Base-by-base conservation (phyloP, 2,113 vertebrate species). In the Pollachius pollachius region DNA sequence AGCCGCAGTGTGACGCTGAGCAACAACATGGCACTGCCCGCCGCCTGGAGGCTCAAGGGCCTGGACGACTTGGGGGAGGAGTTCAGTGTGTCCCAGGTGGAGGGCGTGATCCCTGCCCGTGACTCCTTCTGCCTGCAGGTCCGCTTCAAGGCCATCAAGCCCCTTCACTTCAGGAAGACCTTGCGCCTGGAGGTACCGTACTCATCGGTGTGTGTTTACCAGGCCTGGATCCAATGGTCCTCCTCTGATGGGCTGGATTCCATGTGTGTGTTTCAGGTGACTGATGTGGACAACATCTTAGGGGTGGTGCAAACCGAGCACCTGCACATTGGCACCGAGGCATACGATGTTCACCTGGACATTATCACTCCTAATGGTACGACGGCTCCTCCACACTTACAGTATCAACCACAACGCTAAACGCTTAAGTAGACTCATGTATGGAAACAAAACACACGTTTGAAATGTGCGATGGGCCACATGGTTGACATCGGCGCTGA, bases 331-430 rank as follows among this genome's bases (percentile, higher is more conserved):
- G 52, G 87, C 17, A 95, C 94, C 0, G 96, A 99, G 61, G 92
- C 93, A 1, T 97, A 94, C 2, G 95, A 97, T 19, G 76, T 96
- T 2, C 75, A 90, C 27, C 67, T 98, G 86, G 92, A 84, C 72
- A 94, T 98, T 67, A 87, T 66, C 71, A 92, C 95, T 71, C 87
- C 93, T 27, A 93, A 93, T 94, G 95, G 96, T 96, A 80, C n/a
- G 18, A n/a, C n/a, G n/a, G 30, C 30, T 34, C 6, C 30, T 34
- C 30, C 6, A 34, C 30, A 34, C 30, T 34, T 34, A 23, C 21
- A 23, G 21, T 23, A 4, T 34, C 30, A 13, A 2, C 41, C 41
- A 48, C 41, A 48, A 48, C 8, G 23, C 9, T 48, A 2, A 48
- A 12, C 41, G 9, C 12, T 48, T 48, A 9, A 48, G 41, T 48